These are phyloP conservation scores for Percopsis transmontana DNA, from an alignment of 2,113 vertebrate genomes.

Conservation along the genomic window DNA sequence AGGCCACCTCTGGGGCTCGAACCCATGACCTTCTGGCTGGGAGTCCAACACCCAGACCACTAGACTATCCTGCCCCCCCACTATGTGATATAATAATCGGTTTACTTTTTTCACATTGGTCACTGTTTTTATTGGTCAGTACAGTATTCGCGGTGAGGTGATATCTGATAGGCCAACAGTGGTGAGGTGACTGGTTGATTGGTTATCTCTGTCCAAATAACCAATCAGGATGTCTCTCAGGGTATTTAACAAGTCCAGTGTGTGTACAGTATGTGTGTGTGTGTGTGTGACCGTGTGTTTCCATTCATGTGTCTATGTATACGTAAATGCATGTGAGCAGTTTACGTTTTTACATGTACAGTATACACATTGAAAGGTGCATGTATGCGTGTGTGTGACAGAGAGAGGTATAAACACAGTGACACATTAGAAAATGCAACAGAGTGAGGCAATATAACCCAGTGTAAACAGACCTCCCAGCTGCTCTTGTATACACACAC, in stretches of 20 bases:
- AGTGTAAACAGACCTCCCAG: slow-evolving; percentile 55
- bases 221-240: background rate
- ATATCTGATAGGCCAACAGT: background rate
- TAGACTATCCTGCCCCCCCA: too few relatives aligned
- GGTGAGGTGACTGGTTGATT: background rate
- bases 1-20: too few relatives aligned
- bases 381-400: background rate
- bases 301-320: background rate
- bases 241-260: background rate
- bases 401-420: slow-evolving; percentile 28
- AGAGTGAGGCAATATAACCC: slow-evolving; percentile 18
- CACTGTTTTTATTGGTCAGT: background rate
- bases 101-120: too few relatives aligned
- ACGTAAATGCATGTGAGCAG: background rate
- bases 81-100: too few relatives aligned
- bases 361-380: too few relatives aligned
- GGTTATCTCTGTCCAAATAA: background rate
- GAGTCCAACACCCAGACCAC: too few relatives aligned
- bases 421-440: slow-evolving; percentile 31
- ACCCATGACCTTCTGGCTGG: too few relatives aligned
- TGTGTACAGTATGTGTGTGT: background rate
- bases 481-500: background rate
- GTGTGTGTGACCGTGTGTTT: background rate
- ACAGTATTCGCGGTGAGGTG: slow-evolving; percentile 2
- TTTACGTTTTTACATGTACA: background rate